Conservation (phyloP, 2,113 vertebrate species). For the Nothoprocta pentlandii region DNA sequence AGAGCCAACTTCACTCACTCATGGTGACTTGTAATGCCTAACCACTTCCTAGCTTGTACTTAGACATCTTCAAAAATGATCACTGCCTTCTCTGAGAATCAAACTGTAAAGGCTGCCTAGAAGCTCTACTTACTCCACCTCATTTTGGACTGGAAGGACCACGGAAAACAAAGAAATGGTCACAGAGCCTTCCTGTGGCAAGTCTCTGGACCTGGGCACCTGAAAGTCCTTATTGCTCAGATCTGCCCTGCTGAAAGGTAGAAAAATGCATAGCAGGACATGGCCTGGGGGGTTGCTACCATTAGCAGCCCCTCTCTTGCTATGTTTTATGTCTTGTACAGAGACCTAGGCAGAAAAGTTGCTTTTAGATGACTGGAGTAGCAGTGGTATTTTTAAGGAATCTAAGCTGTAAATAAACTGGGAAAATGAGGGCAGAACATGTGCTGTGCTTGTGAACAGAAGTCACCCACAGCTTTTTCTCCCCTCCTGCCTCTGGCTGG, state of each 20-base stretch:
- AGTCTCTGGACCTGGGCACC: not conserved
- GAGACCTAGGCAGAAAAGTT: not conserved
- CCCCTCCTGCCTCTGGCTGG: not conserved
- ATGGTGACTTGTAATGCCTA: not conserved
- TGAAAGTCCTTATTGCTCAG: not conserved
- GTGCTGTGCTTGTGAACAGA: not conserved
- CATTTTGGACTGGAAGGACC: not conserved
- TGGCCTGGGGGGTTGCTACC: not conserved
- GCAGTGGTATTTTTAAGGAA: not conserved
- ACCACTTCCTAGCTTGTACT: not conserved
- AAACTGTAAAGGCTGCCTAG: not conserved
- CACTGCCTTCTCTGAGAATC: not conserved
- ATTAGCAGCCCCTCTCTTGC: accelerated
- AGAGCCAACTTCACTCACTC: not conserved
- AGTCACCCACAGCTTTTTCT: not conserved
- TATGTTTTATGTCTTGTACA: not conserved
- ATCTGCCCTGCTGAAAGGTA: not conserved
- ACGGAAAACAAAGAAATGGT: not conserved
- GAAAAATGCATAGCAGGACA: not conserved
- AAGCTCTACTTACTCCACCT: not conserved
- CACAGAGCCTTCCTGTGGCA: not conserved
- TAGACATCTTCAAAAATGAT: not conserved
- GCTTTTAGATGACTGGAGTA: not conserved
- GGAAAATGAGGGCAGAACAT: accelerated
- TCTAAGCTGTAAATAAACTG: not conserved